Base-by-base conservation (phyloP, 1,140 invertebrate species). In the Pararge aegeria region DNA sequence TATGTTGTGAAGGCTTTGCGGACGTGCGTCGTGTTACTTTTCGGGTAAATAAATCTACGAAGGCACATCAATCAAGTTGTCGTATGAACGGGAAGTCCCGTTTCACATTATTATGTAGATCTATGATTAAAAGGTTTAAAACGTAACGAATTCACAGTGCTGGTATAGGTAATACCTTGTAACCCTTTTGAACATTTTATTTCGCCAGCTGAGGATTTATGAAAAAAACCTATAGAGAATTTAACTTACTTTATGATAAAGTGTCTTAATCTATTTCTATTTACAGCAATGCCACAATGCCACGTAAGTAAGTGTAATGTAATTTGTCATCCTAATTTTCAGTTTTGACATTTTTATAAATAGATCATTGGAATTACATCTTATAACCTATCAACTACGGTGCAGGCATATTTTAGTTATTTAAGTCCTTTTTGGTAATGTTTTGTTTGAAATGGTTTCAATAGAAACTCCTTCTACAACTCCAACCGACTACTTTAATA, bases 11-110 rank as follows among this genome's bases (percentile, higher is more conserved):
- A 83, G 75, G 77, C 78, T 79, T 75, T 75, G 82, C 73, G 80
- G 80, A 87, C 80, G 68, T 78, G 75, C 84, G 68, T 78, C 78
- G 73, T 83, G 75, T 76, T 79, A 82, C 79, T 86, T 89, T 87
- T 85, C 73, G 70, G 63, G 73, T 67, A 80, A 81, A 89, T 85
- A 89, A 89, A 87, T 87, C 84, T 86, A 87, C 80, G 70, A 80
- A 79, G 66, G 72, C 69, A 78, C 80, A 89, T 89, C 87, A 85
- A 87, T 89, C 86, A 89, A 83, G 74, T 78, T 83, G 83, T 81
- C 82, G 73, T 81, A 80, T 82, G 76, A 75, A 80, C 81, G 77
- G 82, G 79, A 82, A 87, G 78, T 79, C 71, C 77, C 78, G 75
- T 71, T 78, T 75, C 75, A 73, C 70, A 78, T 87, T 85, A 82